Evolutionary conservation across 2,797 vertebrate genomes (phyloP).

Genomic region (Lacerta agilis): DNA sequence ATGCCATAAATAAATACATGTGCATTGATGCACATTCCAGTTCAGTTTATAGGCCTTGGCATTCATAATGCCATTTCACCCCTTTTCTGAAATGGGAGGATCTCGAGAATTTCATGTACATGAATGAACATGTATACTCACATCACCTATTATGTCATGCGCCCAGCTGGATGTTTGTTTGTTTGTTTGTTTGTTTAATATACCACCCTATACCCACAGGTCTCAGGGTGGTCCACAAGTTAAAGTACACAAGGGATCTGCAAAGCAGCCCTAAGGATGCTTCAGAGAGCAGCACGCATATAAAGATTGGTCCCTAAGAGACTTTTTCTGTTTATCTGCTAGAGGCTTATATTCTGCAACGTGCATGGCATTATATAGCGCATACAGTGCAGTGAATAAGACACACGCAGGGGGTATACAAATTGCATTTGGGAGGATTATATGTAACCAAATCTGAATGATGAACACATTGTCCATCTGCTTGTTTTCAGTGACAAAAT

Average conservation of each 20-base stretch:
- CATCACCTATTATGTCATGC: neutral
- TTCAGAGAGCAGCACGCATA: neutral
- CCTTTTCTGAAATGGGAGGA: neutral
- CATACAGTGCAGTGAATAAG: neutral
- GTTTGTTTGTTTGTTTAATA: no score
- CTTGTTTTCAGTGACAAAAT: conserved; percentile 6
- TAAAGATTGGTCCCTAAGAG: neutral
- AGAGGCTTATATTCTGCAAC: neutral
- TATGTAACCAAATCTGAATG: neutral
- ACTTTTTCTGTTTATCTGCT: neutral
- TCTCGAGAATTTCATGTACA: neutral
- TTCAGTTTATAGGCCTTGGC: neutral
- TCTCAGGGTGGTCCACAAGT: no score
- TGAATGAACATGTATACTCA: neutral
- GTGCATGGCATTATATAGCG: neutral
- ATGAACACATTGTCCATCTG: neutral
- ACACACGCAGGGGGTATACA: neutral
- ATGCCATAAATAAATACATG: neutral
- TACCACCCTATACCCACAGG: no score
- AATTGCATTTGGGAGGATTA: neutral
- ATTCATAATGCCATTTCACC: neutral
- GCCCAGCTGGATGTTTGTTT: neutral
- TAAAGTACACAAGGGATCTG: neutral
- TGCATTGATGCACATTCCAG: neutral
- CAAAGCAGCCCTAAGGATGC: neutral